These are phyloP conservation scores for Blomia tropicalis DNA, from an alignment of 2,888 invertebrate species.

Conservation along the genomic window DNA sequence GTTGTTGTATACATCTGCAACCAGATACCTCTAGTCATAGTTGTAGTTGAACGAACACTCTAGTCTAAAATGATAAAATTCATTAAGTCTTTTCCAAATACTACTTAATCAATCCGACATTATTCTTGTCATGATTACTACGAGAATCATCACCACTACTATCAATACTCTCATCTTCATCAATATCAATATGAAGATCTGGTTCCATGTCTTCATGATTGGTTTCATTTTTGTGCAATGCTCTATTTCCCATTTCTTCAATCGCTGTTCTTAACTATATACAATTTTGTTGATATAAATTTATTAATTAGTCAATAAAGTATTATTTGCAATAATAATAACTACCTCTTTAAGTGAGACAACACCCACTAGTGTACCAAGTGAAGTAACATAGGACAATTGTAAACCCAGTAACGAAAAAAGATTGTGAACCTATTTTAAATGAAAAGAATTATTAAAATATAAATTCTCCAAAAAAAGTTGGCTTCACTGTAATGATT, in stretches of 20 bases:
- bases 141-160: neutral
- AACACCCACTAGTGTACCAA: slow-evolving; percentile 81
- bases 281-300: neutral
- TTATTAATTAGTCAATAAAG: neutral
- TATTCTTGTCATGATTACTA: too few species aligned
- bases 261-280: slow-evolving; percentile 20
- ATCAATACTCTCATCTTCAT: neutral
- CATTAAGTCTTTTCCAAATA: too few species aligned
- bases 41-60: neutral
- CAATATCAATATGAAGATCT: neutral
- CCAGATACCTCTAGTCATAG: too few species aligned
- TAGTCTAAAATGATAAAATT: neutral
- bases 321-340: neutral
- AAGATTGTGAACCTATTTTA: slow-evolving; percentile 74
- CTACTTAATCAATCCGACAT: too few species aligned
- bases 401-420: slow-evolving; percentile 96
- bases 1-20: neutral
- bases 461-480: neutral
- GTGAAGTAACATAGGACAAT: slow-evolving; percentile 94
- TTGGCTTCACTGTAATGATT: too few species aligned
- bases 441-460: neutral
- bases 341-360: slow-evolving; percentile 77
- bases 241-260: slow-evolving; percentile 18
- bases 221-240: neutral
- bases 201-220: neutral